phyloP scores from a whole-genome alignment of 1,140 invertebrate genomes.

The Melitaea cinxia region DNA sequence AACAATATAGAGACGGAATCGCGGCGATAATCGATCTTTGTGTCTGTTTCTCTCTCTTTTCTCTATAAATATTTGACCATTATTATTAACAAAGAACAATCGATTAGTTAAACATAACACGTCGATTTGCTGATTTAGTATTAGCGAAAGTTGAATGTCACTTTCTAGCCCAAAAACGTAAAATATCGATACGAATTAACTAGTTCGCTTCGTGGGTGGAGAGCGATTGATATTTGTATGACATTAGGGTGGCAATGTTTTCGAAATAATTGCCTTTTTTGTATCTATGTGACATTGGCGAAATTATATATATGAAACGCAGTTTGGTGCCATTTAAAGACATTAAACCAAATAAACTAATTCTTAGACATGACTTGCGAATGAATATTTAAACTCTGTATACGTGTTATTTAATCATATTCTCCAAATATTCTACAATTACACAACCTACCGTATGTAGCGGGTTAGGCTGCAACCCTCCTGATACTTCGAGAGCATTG shows the following conservation, averaged over 20 bases:
- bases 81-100: conserved; percentile 17
- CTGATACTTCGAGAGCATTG: too few relatives aligned
- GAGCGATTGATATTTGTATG: not conserved
- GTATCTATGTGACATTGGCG: too few relatives aligned
- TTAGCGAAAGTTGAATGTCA: conserved; percentile 54
- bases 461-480: too few relatives aligned
- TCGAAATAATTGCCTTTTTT: not conserved
- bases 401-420: too few relatives aligned
- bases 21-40: not conserved
- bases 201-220: conserved; percentile 5
- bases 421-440: too few relatives aligned
- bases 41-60: not conserved
- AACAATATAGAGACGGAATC: too few relatives aligned
- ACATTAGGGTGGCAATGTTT: not conserved
- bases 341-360: too few relatives aligned
- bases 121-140: conserved; percentile 22
- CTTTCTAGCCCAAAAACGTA: conserved; percentile 53
- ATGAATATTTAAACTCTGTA: too few relatives aligned
- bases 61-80: conserved; percentile 1
- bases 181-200: conserved; percentile 32
- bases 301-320: too few relatives aligned
- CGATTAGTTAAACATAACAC: conserved; percentile 28
- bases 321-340: too few relatives aligned
- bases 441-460: too few relatives aligned
- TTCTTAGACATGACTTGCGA: too few relatives aligned